Evolutionary conservation across 2,113 vertebrate genomes (phyloP), one percentile per base, ranked within the genome.

Genomic region (Aleadryas rufinucha): DNA sequence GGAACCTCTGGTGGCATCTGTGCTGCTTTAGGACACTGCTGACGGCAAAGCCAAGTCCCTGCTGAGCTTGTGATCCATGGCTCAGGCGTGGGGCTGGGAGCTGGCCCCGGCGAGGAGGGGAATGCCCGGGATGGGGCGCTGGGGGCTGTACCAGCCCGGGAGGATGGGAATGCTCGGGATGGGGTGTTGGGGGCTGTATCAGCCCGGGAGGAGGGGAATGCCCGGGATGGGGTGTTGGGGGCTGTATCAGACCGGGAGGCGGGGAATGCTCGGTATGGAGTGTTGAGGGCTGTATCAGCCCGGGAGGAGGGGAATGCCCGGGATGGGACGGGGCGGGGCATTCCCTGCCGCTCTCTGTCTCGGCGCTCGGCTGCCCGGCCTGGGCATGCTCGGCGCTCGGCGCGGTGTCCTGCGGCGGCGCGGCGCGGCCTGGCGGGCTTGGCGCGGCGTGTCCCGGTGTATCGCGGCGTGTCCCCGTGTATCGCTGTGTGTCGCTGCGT

Each of bases 241-340:
- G 19, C 37, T n/a, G 9, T 4, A 7, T 5, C 33, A 4, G 4
- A 16, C 64, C 42, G 16, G 31, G 7, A 50, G 10, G 24, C 5
- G 6, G 7, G 7, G 6, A 16, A 33, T 1, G 27, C 21, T 7
- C 11, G 5, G 10, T n/a, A 7, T 5, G 22, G 13, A 22, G 2
- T 2, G 2, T 2, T 5, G 4, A n/a, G 24, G 8, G 9, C 10
- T 30, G 5, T 13, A 4, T 3, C 44, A 1, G 1, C 5, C 24
- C 18, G 35, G 10, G 5, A 18, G 5, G 18, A 5, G 2, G 6
- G 12, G 21, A 22, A 13, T 12, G 42, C 31, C 21, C 10, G 10
- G 30, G 7, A 7, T 10, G 14, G 15, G 31, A 6, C 24, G 39
- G 33, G 41, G 12, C 19, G 27, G 33, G 50, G 59, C 16, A 14